Evolutionary conservation across 2,797 vertebrate genomes (phyloP).

Genomic region (Sebastolobus alascanus): DNA sequence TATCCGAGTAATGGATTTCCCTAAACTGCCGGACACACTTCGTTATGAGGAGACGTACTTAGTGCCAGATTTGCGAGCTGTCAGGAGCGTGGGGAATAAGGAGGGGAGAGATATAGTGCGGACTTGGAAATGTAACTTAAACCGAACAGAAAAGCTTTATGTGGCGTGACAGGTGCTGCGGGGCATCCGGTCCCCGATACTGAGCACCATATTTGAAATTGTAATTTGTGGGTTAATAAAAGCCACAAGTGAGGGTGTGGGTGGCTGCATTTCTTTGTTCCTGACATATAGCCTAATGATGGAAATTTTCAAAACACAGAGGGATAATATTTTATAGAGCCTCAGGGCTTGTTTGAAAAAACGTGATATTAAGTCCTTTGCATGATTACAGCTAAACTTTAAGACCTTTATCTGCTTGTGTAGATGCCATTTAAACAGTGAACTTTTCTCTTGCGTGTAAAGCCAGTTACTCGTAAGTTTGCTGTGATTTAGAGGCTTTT

Average conservation of each 20-base stretch:
- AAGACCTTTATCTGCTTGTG: conserved; percentile 1
- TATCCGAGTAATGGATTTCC: conserved; percentile 47
- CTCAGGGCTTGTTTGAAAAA: conserved; percentile 17
- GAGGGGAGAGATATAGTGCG: conserved; percentile 20
- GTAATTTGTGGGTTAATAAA: conserved; percentile 60
- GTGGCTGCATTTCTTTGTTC: conserved; percentile 35
- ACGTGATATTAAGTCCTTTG: neutral
- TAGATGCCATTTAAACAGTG: neutral
- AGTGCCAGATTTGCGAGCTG: conserved; percentile 44
- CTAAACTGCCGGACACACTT: conserved; percentile 47
- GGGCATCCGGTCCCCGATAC: conserved; percentile 32
- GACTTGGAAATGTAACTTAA: conserved; percentile 45
- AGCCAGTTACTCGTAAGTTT: neutral
- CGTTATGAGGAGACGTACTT: conserved; percentile 42
- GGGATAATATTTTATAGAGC: neutral
- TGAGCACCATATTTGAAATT: conserved; percentile 54
- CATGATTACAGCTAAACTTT: neutral
- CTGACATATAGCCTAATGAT: conserved; percentile 40
- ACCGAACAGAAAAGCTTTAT: conserved; percentile 43
- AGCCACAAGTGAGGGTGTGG: conserved; percentile 26
- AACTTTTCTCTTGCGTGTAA: neutral
- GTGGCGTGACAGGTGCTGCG: conserved; percentile 44
- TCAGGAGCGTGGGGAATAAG: conserved; percentile 38
- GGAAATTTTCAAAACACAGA: conserved; percentile 12
- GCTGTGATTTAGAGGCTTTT: neutral